Conservation (phyloP, 2,797 vertebrate genomes). For the Sebastes cheni region DNA sequence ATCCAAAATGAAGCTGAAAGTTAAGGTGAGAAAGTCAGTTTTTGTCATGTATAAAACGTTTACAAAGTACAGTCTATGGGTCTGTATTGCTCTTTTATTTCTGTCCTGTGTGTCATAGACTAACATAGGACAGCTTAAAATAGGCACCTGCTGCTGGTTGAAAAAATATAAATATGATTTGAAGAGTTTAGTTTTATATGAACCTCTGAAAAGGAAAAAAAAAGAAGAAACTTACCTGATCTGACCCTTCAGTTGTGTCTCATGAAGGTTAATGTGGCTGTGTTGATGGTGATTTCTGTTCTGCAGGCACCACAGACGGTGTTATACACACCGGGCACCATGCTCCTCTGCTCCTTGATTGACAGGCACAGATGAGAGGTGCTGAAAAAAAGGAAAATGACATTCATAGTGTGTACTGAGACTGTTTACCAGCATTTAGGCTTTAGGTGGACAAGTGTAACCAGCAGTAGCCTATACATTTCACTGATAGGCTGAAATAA, state of each 20-base stretch:
- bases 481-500: too few species aligned
- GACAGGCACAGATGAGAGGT: slow-evolving; percentile 79
- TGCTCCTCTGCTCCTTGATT: slow-evolving; percentile 61
- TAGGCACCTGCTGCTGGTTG: slow-evolving; percentile 48
- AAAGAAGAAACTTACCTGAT: slow-evolving; percentile 58
- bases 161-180: neutral
- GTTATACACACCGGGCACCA: slow-evolving; percentile 35
- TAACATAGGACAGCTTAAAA: slow-evolving; percentile 66
- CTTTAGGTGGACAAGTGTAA: too few species aligned
- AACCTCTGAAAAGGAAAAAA: neutral
- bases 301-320: slow-evolving; percentile 10
- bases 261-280: neutral
- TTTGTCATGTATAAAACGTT: neutral
- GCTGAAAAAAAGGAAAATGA: slow-evolving; percentile 36
- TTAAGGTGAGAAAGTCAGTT: neutral
- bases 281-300: slow-evolving; percentile 26
- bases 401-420: too few species aligned
- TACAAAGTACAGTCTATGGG: neutral
- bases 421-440: too few species aligned
- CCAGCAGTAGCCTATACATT: too few species aligned
- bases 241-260: slow-evolving; percentile 12
- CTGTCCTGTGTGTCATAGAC: slow-evolving; percentile 20
- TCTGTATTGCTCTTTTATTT: neutral
- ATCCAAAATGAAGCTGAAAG: neutral
- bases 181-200: neutral